Evolutionary conservation across 2,113 vertebrate genomes (phyloP).

Genomic region (Planiliza haematocheilus): DNA sequence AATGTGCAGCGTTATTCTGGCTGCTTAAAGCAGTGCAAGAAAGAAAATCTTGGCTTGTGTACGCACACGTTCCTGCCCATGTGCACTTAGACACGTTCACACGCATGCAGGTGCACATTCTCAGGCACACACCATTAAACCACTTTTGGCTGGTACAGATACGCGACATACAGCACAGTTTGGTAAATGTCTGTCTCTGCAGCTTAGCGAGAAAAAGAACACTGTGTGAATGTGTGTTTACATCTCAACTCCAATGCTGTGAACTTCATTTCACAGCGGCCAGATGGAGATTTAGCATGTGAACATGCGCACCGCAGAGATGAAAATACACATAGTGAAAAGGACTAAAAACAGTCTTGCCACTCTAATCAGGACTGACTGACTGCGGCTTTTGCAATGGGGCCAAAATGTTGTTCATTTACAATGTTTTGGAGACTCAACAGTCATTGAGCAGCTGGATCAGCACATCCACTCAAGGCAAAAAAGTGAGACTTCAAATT

Average conservation of each 20-base stretch:
- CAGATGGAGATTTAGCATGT: conserved; percentile 81
- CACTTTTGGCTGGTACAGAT: conserved; percentile 78
- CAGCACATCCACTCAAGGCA: conserved; percentile 9
- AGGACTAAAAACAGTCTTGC: conserved; percentile 64
- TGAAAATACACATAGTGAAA: conserved; percentile 74
- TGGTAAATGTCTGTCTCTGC: conserved; percentile 80
- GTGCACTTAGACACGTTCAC: conserved; percentile 47
- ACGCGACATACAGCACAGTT: conserved; percentile 80
- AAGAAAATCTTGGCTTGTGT: conserved; percentile 70
- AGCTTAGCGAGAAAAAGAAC: conserved; percentile 79
- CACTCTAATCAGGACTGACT: conserved; percentile 56
- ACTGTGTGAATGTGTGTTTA: conserved; percentile 82
- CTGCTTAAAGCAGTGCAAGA: conserved; percentile 69
- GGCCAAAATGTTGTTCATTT: conserved; percentile 26
- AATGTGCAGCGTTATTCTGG: conserved; percentile 70
- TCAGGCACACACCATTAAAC: conserved; percentile 57
- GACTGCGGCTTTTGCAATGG: conserved; percentile 29
- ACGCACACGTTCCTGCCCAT: conserved; percentile 36
- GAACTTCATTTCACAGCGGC: conserved; percentile 80
- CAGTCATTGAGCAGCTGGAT: conserved; percentile 16
- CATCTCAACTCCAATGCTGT: conserved; percentile 79
- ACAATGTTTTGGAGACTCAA: conserved; percentile 44
- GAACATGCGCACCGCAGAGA: conserved; percentile 66
- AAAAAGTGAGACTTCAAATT: conserved; percentile 13
- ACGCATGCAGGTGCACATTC: conserved; percentile 44